Base-by-base conservation (phyloP, 2,888 invertebrate genomes). In the Acanthococcus lagerstroemiae region DNA sequence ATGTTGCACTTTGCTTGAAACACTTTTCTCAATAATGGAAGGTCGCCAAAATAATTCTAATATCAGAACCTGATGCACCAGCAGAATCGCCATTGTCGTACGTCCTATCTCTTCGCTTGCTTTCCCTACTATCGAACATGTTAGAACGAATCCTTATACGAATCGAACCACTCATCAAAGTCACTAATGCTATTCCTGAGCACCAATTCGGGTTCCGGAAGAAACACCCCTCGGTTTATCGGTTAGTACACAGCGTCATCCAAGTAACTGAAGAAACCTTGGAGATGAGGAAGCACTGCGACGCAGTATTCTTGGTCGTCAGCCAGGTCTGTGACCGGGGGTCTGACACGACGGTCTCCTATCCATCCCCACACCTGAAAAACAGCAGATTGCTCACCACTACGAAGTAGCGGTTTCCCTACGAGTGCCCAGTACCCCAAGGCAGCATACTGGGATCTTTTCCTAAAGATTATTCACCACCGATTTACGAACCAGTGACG, bases 11-110 rank as follows among this genome's bases (percentile, higher is more conserved):
- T n/a, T n/a, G 50, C 21, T 7, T 19, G 17, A 48, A 19, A 17
- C 50, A 48, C 50, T 6, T 30, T 48, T n/a, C 21, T 48, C n/a
- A n/a, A 7, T n/a, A 48, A 48, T 48, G 50, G 50, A 48, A 48
- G n/a, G 6, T 6, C 5, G 21, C 50, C 7, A n/a, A 48, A 17
- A n/a, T n/a, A n/a, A n/a, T n/a, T 17, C n/a, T 48, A 19, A 48
- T 48, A 6, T n/a, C n/a, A n/a, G n/a, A n/a, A n/a, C n/a, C n/a
- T n/a, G 17, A 7, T n/a, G n/a, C 5, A 48, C 21, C 50, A 48
- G 50, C 7, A 19, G 21, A 48, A 48, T 6, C 5, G 17, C 6
- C 7, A 30, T 9, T 15, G 37, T 30, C 37, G 7, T 30, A 30
- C 7, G n/a, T n/a, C n/a, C 6, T 6, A 30, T 15, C 21, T 9